Conservation (phyloP, 2,113 vertebrate genomes). For the Pelecanoides urinatrix region DNA sequence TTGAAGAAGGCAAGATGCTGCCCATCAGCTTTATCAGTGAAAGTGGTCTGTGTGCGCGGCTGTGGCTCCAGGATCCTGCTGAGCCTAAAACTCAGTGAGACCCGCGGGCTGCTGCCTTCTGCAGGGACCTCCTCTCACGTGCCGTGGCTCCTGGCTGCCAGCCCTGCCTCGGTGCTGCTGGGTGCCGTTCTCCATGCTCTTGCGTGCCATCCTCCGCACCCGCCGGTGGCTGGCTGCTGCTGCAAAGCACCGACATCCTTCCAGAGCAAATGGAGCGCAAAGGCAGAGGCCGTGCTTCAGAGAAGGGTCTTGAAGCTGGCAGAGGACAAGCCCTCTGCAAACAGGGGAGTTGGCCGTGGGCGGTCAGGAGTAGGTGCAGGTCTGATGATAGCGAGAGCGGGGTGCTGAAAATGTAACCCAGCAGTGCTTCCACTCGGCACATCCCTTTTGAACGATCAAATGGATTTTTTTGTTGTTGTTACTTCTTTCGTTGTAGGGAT, state of each 20-base stretch:
- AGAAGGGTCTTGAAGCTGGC: not conserved
- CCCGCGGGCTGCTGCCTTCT: not conserved
- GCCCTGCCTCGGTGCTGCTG: not conserved
- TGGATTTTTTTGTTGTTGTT: not conserved
- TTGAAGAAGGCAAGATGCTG: not conserved
- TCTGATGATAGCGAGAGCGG: not conserved
- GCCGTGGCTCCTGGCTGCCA: not conserved
- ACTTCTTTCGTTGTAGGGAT: not conserved
- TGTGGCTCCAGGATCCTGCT: not conserved
- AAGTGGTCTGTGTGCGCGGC: fast-evolving
- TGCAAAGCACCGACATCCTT: not conserved
- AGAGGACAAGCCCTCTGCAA: not conserved
- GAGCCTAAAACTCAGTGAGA: not conserved
- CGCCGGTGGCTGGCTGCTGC: not conserved
- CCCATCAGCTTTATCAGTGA: not conserved
- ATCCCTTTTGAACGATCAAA: not conserved
- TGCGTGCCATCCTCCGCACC: not conserved
- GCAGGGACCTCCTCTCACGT: not conserved
- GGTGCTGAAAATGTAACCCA: not conserved
- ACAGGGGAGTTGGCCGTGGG: not conserved
- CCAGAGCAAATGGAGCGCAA: not conserved
- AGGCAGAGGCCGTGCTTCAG: not conserved
- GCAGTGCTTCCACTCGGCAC: not conserved
- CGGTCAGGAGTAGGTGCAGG: not conserved
- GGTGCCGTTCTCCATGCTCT: not conserved